Percentiles rank a stretch among this genome's conserved stretches.
Conservation (phyloP, 2,113 vertebrate genomes). For the Platysteira castanea region DNA sequence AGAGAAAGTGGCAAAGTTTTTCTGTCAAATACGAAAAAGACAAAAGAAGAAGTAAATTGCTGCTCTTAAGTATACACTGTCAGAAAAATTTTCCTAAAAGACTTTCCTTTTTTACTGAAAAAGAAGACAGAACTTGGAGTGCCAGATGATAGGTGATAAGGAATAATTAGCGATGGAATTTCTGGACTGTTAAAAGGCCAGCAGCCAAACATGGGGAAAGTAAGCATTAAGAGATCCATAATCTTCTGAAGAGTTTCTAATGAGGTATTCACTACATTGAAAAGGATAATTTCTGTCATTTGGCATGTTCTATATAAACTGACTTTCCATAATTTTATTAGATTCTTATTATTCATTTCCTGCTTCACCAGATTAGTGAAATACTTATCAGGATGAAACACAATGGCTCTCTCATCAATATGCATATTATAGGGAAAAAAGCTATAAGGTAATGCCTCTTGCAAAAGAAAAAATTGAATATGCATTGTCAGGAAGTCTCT, state of each 20-base stretch:
- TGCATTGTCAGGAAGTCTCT: background rate
- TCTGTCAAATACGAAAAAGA: constrained; percentile 22
- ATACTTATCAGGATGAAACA: background rate
- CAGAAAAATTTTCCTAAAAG: background rate
- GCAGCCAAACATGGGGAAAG: background rate
- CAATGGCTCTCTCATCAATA: constrained; percentile 6
- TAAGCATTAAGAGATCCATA: background rate
- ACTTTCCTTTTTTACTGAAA: background rate
- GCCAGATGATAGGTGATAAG: background rate
- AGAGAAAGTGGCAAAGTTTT: constrained; percentile 8
- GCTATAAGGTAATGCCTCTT: background rate
- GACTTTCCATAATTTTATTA: constrained; percentile 37
- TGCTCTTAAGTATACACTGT: background rate
- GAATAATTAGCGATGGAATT: background rate
- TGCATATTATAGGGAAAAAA: background rate
- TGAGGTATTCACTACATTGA: background rate
- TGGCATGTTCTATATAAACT: background rate
- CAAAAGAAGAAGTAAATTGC: background rate
- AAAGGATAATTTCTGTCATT: constrained; percentile 25
- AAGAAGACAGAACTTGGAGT: background rate
- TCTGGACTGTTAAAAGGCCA: background rate
- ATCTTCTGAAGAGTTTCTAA: constrained; percentile 1
- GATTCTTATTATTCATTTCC: background rate
- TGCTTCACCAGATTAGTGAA: constrained; percentile 10
- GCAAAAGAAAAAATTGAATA: background rate